Percentiles rank a stretch among this genome's conserved stretches.
These are phyloP conservation scores for Ladona fulva DNA, from an alignment of 1,140 invertebrate species.

Conservation along the genomic window DNA sequence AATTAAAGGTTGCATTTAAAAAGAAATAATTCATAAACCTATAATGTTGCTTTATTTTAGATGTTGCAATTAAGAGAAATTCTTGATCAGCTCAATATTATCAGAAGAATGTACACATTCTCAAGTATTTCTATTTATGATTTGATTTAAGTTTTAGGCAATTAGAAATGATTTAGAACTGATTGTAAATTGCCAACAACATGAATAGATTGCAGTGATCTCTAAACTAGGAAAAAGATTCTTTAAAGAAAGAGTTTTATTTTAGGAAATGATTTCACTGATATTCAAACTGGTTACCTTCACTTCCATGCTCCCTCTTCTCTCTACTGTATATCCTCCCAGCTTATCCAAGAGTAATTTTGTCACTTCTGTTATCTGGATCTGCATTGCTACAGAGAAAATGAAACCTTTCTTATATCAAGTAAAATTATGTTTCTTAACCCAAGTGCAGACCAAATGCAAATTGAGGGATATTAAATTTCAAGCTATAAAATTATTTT, in stretches of 20 bases:
- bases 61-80: too few relatives aligned
- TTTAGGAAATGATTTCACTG: not conserved
- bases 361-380: slow-evolving; percentile 54
- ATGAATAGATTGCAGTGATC: not conserved
- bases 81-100: too few relatives aligned
- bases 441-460: too few relatives aligned
- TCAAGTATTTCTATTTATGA: not conserved
- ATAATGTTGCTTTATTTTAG: too few relatives aligned
- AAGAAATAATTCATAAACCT: too few relatives aligned
- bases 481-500: too few relatives aligned
- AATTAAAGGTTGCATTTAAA: too few relatives aligned
- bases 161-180: not conserved
- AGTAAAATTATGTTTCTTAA: too few relatives aligned
- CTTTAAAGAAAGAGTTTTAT: not conserved
- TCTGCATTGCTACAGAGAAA: slow-evolving; percentile 45
- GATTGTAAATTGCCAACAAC: not conserved
- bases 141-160: not conserved
- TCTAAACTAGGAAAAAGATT: not conserved
- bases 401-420: too few relatives aligned
- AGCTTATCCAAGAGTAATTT: slow-evolving; percentile 49
- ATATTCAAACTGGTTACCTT: slow-evolving; percentile 37
- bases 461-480: too few relatives aligned
- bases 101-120: not conserved
- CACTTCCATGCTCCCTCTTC: slow-evolving; percentile 44
- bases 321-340: slow-evolving; percentile 48